Conservation (phyloP, 35 echinoderm and acorn worm species). For the Ptychodera flava region DNA sequence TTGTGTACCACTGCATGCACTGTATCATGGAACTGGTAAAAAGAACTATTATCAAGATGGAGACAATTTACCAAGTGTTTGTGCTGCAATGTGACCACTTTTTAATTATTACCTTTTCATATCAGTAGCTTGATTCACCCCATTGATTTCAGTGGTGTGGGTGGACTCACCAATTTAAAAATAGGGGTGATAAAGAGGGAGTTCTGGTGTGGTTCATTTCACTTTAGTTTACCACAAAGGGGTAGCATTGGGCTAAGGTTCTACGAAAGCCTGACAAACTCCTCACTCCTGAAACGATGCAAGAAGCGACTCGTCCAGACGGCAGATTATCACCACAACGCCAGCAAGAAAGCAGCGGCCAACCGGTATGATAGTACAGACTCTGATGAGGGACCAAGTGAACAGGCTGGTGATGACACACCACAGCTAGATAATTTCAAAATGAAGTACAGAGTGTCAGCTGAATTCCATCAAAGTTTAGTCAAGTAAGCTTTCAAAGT, state of each 20-base stretch:
- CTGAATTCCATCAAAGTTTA: slow-evolving; percentile 9
- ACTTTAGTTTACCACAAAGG: slow-evolving; percentile 44
- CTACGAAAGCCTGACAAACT: slow-evolving; percentile 47
- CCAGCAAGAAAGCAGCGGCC: slow-evolving; percentile 34
- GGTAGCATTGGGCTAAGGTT: slow-evolving; percentile 64
- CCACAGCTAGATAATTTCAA: neutral
- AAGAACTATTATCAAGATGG: no score
- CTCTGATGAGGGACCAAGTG: neutral
- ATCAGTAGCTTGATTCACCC: no score
- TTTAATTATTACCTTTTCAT: no score
- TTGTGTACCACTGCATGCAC: no score
- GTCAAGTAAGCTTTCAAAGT: slow-evolving; percentile 17
- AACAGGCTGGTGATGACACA: neutral
- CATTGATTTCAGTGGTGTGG: no score
- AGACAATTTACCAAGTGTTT: no score
- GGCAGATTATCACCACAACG: slow-evolving; percentile 76
- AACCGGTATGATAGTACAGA: neutral
- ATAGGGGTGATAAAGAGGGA: no score
- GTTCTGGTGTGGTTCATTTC: no score
- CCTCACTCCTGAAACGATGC: slow-evolving; percentile 59
- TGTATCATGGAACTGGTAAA: no score
- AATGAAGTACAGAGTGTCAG: neutral
- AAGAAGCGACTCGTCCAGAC: slow-evolving; percentile 48
- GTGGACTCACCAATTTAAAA: no score
- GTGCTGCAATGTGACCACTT: no score